These are phyloP conservation scores for Physella acuta DNA, from an alignment of 1,140 invertebrate species.

Conservation along the genomic window DNA sequence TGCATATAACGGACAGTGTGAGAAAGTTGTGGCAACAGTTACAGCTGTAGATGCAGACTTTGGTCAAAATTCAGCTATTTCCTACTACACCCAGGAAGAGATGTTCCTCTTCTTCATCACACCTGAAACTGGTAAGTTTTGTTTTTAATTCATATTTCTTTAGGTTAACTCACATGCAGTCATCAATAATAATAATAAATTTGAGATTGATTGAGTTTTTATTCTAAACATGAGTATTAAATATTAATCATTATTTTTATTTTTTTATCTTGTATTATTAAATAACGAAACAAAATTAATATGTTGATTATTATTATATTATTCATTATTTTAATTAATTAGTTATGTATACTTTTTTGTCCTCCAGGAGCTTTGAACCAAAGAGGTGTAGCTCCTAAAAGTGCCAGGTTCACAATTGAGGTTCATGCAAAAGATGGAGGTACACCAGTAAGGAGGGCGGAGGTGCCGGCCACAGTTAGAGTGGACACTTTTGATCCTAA, in stretches of 20 bases:
- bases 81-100: conserved; percentile 31
- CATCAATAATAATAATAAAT: too few species aligned
- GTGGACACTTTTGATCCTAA: conserved; percentile 38
- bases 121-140: too few species aligned
- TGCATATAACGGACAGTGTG: conserved; percentile 37
- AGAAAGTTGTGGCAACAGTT: conserved; percentile 28
- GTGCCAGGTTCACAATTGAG: conserved; percentile 32
- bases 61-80: conserved; percentile 35
- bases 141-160: too few species aligned
- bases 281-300: too few species aligned
- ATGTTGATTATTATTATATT: too few species aligned
- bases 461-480: conserved; percentile 29
- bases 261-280: too few species aligned
- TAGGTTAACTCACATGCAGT: too few species aligned
- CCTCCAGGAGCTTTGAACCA: conserved; percentile 33
- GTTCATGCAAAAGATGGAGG: conserved; percentile 33
- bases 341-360: too few species aligned
- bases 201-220: too few species aligned
- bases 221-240: too few species aligned
- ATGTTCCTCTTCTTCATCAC: conserved; percentile 28
- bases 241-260: too few species aligned
- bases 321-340: too few species aligned
- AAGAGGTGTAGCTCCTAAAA: conserved; percentile 21
- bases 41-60: conserved; percentile 39
- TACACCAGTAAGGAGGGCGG: conserved; percentile 24